phyloP scores from a whole-genome alignment of 2,113 vertebrate genomes.

The Cyrtonyx montezumae region DNA sequence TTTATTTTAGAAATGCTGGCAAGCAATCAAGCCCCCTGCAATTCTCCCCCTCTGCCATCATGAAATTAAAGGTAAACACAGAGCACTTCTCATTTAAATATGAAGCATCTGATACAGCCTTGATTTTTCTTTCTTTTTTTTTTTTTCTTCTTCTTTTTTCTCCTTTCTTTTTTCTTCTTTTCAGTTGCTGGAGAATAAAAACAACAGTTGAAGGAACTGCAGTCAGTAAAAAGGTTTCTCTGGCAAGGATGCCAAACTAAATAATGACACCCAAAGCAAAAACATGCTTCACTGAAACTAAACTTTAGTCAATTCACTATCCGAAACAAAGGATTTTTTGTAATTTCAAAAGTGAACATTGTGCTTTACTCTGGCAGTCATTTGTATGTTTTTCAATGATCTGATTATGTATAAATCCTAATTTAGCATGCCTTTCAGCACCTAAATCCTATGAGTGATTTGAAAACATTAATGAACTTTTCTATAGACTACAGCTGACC shows the following conservation, averaged over 20 bases:
- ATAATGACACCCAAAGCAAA: conserved; percentile 87
- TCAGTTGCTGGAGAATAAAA: conserved; percentile 72
- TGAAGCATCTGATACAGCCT: conserved; percentile 66
- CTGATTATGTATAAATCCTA: conserved; percentile 80
- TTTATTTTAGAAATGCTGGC: conserved; percentile 77
- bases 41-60: conserved; percentile 61
- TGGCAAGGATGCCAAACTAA: conserved; percentile 81
- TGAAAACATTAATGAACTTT: conserved; percentile 78
- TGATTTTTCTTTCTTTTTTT: neutral
- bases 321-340: conserved; percentile 83
- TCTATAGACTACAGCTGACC: conserved; percentile 61
- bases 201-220: conserved; percentile 73
- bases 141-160: neutral
- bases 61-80: conserved; percentile 77
- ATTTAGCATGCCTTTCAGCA: conserved; percentile 80
- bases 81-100: conserved; percentile 75
- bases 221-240: conserved; percentile 77
- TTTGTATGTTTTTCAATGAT: conserved; percentile 81
- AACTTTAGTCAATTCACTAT: conserved; percentile 80
- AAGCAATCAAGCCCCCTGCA: conserved; percentile 67
- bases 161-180: neutral
- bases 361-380: conserved; percentile 80
- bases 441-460: conserved; percentile 77
- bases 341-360: conserved; percentile 84
- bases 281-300: conserved; percentile 82